A percentile compares a stretch with the other conserved stretches of the same genome.
phyloP scores from a whole-genome alignment of 2,113 vertebrate species.

The Climacteris rufus region DNA sequence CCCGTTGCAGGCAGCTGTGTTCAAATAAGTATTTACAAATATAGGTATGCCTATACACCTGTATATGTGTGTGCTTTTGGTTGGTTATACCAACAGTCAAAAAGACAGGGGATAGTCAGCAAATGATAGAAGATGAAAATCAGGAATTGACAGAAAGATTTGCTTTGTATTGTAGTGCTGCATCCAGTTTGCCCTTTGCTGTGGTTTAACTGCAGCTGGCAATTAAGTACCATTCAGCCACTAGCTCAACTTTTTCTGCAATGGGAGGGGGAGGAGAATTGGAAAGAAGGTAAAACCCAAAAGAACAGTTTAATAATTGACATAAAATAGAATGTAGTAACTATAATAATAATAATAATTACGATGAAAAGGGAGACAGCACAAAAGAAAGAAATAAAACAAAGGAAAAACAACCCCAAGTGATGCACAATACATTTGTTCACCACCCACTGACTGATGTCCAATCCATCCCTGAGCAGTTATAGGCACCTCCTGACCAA shows the following conservation, averaged over 20 bases:
- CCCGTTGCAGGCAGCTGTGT: not conserved
- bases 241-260: not conserved
- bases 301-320: not conserved
- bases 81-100: not conserved
- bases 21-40: not conserved
- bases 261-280: not conserved
- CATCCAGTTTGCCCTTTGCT: not conserved
- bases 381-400: not conserved
- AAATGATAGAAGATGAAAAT: not conserved
- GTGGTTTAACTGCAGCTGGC: not conserved
- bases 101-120: not conserved
- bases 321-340: not conserved
- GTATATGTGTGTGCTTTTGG: not conserved
- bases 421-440: not conserved
- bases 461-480: not conserved
- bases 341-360: not conserved
- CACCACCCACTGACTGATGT: not conserved
- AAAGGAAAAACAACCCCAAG: not conserved
- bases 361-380: not conserved
- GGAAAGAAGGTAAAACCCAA: not conserved
- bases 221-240: not conserved
- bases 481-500: not conserved
- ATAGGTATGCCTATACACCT: not conserved
- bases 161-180: not conserved
- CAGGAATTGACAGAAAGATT: not conserved